A percentile compares a stretch with the other conserved stretches of the same genome.
These are phyloP conservation scores for Isaurus tuberculatus DNA, from an alignment of 92 coral and sea anemone species.

Conservation along the genomic window DNA sequence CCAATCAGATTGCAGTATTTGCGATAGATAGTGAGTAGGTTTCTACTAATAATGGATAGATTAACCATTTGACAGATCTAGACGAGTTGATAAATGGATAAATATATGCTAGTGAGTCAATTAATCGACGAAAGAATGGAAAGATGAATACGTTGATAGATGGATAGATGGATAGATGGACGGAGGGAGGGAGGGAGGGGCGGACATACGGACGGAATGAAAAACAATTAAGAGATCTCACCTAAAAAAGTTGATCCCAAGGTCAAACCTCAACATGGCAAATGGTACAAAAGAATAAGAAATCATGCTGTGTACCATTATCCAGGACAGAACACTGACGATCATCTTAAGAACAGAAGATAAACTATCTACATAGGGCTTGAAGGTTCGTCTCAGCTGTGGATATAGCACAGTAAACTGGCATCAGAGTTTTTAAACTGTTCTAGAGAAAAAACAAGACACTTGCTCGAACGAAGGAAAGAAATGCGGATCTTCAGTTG, in stretches of 20 bases:
- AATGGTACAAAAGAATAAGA: conserved; percentile 41
- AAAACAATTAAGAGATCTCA: background rate
- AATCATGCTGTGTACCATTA: conserved; percentile 29
- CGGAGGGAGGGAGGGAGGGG: too few relatives aligned
- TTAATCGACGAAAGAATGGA: background rate
- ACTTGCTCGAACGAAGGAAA: too few relatives aligned
- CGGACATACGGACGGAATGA: background rate
- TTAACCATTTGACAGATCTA: too few relatives aligned
- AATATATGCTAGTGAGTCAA: too few relatives aligned
- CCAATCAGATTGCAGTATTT: too few relatives aligned
- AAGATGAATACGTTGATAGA: background rate
- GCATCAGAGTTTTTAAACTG: background rate
- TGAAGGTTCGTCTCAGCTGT: conserved; percentile 41
- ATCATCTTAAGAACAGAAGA: conserved; percentile 13
- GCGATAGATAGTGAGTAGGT: too few relatives aligned
- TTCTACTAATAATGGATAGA: too few relatives aligned
- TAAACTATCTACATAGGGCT: conserved; percentile 24
- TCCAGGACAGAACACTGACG: conserved; percentile 5
- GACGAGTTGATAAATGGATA: too few relatives aligned
- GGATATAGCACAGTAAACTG: background rate
- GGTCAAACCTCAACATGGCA: conserved; percentile 42
- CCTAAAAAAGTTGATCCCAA: conserved; percentile 28
- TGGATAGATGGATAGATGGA: too few relatives aligned
- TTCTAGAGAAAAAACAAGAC: background rate
- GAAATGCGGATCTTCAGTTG: too few relatives aligned